A percentile compares a stretch with the other conserved stretches of the same genome.
Conservation (phyloP, 2,113 vertebrate species). For the Terrapene triunguis region DNA sequence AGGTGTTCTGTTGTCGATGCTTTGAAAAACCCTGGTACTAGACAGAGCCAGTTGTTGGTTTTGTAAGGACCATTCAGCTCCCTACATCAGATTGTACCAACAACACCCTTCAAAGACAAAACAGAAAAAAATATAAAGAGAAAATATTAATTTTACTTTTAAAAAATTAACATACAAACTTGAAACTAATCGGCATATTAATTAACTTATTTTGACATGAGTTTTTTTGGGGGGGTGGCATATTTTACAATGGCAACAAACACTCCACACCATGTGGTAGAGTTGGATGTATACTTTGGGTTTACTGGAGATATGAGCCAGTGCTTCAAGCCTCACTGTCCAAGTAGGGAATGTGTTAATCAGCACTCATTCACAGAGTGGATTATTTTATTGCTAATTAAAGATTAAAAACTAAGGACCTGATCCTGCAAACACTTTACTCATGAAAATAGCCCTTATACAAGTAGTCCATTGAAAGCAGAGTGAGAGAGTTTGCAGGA, state of each 20-base stretch:
- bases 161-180: not conserved
- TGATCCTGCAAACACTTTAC: not conserved
- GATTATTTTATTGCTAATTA: not conserved
- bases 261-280: not conserved
- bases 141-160: conserved; percentile 19
- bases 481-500: not conserved
- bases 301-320: not conserved
- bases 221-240: not conserved
- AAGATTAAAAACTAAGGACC: not conserved
- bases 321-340: not conserved
- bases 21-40: conserved; percentile 49
- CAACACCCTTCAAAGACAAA: not conserved
- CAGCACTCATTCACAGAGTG: not conserved
- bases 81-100: not conserved
- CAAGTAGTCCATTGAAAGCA: not conserved
- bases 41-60: conserved; percentile 46
- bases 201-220: conserved; percentile 28
- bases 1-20: not conserved
- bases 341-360: not conserved
- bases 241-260: not conserved
- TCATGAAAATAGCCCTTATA: not conserved
- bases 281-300: not conserved
- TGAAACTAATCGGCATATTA: conserved; percentile 32
- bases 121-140: conserved; percentile 3
- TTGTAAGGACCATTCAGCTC: conserved; percentile 37